phyloP scores from a whole-genome alignment of 2,797 vertebrate species.

The Poeciliopsis turneri region DNA sequence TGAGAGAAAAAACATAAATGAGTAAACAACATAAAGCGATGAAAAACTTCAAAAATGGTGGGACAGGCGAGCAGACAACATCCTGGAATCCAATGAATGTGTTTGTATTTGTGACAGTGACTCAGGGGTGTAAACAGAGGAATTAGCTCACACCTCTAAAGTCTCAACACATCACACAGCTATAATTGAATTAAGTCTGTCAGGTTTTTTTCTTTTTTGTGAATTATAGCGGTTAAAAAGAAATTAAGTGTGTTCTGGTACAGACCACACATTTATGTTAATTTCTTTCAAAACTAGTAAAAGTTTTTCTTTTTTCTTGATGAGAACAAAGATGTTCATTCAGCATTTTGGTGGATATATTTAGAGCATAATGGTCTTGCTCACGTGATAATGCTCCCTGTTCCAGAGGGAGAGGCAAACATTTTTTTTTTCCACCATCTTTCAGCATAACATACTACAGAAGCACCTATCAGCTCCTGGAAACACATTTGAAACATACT shows the following conservation, averaged over 20 bases:
- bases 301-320: constrained; percentile 1
- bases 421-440: constrained; percentile 53
- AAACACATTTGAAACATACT: constrained; percentile 70
- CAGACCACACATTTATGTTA: background rate
- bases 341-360: constrained; percentile 41
- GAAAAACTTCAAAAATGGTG: constrained; percentile 81
- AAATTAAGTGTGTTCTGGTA: background rate
- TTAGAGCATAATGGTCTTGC: constrained; percentile 40
- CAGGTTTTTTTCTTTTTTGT: constrained; percentile 32
- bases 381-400: constrained; percentile 49
- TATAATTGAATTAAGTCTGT: constrained; percentile 80
- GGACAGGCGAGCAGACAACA: constrained; percentile 78
- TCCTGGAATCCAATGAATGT: constrained; percentile 75
- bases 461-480: constrained; percentile 71
- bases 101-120: constrained; percentile 79
- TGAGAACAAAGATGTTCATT: constrained; percentile 19
- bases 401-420: constrained; percentile 44
- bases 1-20: constrained; percentile 77
- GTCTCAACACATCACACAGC: constrained; percentile 68
- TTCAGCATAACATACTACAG: constrained; percentile 53
- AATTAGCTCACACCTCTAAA: constrained; percentile 82
- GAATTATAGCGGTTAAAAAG: background rate
- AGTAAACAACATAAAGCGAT: constrained; percentile 81
- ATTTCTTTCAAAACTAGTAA: constrained; percentile 12
- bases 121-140: constrained; percentile 81